phyloP scores from a whole-genome alignment of 2,113 vertebrate genomes.

The Elgaria multicarinata region DNA sequence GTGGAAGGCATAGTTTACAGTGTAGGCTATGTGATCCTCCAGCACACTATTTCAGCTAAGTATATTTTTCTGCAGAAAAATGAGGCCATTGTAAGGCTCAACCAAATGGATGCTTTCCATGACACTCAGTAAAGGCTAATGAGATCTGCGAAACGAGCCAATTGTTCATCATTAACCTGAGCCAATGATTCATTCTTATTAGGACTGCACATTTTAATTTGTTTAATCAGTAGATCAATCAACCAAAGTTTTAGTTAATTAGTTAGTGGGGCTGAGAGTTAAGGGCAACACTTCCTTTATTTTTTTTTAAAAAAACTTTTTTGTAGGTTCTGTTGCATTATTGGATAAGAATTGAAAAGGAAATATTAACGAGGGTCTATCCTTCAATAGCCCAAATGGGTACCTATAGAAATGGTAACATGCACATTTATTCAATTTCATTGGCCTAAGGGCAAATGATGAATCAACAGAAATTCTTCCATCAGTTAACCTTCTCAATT shows the following conservation, averaged over 20 bases:
- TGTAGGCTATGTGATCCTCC: not conserved
- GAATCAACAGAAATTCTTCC: not conserved
- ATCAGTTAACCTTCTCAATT: not conserved
- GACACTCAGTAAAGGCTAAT: constrained; percentile 7
- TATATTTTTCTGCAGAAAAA: not conserved
- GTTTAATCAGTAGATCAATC: constrained; percentile 31
- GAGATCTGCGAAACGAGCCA: not conserved
- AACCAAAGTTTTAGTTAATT: constrained; percentile 2
- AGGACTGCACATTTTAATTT: constrained; percentile 14
- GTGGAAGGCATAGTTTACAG: not conserved
- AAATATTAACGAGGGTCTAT: not conserved
- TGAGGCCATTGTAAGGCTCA: not conserved
- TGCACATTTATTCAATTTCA: not conserved
- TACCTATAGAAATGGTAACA: not conserved
- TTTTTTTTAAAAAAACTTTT: not conserved
- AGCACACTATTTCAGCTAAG: not conserved
- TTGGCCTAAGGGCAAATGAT: not conserved
- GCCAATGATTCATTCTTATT: constrained; percentile 29
- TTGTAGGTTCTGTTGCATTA: not conserved
- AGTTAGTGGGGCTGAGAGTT: not conserved
- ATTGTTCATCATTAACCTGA: constrained; percentile 18
- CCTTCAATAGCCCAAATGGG: not conserved
- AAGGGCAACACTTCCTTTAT: not conserved
- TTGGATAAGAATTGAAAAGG: not conserved
- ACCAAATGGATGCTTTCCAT: constrained; percentile 8